Conservation (phyloP, 2,888 invertebrate genomes). For the Onchidella celtica region DNA sequence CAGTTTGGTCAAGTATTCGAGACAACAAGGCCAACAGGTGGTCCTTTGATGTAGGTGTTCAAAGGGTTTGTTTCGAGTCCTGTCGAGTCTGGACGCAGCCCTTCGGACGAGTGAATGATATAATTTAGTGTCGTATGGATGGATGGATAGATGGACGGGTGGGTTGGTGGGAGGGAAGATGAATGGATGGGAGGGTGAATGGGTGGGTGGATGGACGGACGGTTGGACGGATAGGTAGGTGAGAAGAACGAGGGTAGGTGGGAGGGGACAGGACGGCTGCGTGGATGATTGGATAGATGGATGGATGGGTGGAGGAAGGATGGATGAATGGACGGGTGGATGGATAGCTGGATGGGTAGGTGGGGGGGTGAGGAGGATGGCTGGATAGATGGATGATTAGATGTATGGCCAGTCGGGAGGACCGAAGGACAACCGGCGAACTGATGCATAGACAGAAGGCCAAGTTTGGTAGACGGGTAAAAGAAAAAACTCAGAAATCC, state of each 20-base stretch:
- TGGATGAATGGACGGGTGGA: background rate
- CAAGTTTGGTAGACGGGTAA: too few relatives aligned
- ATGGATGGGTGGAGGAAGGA: background rate
- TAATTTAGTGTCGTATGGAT: too few relatives aligned
- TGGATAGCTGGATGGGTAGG: too few relatives aligned
- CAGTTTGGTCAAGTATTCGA: too few relatives aligned
- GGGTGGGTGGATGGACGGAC: background rate
- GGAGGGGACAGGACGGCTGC: too few relatives aligned
- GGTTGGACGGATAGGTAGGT: background rate
- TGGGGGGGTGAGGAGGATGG: too few relatives aligned
- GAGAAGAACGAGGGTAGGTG: background rate
- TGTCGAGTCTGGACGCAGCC: background rate
- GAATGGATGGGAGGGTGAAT: background rate
- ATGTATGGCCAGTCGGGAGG: too few relatives aligned
- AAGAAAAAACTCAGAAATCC: too few relatives aligned
- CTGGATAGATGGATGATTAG: too few relatives aligned
- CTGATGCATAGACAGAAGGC: too few relatives aligned
- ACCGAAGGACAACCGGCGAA: too few relatives aligned
- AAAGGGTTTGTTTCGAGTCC: background rate
- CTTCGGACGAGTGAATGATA: background rate
- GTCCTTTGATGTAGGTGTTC: background rate
- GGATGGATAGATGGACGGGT: too few relatives aligned
- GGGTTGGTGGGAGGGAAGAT: background rate
- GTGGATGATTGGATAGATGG: background rate
- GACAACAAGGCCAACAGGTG: background rate